Percentiles rank a stretch among this genome's conserved stretches.
phyloP scores from a whole-genome alignment of 2,113 vertebrate genomes.

The Thunnus thynnus region DNA sequence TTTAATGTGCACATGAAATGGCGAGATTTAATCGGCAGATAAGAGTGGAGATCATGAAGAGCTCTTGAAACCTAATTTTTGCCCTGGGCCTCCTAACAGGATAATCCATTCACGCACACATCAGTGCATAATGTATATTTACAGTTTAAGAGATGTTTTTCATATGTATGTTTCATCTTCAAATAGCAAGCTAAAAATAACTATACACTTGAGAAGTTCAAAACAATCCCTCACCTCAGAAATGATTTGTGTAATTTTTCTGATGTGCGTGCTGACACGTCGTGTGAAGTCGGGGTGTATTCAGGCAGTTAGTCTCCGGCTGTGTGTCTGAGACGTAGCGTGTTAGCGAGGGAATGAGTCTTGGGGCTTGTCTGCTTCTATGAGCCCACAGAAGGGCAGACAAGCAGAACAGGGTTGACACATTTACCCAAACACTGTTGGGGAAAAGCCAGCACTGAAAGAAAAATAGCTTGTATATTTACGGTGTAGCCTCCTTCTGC shows the following conservation, averaged over 20 bases:
- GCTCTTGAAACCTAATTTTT: too few species aligned
- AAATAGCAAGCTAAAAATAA: neutral
- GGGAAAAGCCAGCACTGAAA: neutral
- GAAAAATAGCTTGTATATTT: neutral
- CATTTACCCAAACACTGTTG: slow-evolving; percentile 11
- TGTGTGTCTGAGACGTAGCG: neutral
- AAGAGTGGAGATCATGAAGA: neutral
- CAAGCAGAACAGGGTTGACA: slow-evolving; percentile 12
- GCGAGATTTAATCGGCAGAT: neutral
- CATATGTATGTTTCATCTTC: neutral
- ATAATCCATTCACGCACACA: neutral
- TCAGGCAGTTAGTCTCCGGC: neutral
- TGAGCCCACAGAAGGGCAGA: neutral
- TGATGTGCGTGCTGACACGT: neutral
- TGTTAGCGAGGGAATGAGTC: slow-evolving; percentile 21
- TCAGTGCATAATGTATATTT: neutral
- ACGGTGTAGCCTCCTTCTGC: slow-evolving; percentile 1
- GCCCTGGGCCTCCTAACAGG: neutral
- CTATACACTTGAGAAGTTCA: neutral
- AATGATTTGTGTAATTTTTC: neutral
- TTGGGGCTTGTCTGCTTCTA: slow-evolving; percentile 11
- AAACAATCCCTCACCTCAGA: neutral
- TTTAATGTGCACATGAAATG: neutral
- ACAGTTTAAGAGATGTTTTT: neutral
- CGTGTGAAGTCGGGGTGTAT: neutral